These are phyloP conservation scores for Actinostola sp. DNA, from an alignment of 92 coral and sea anemone species.

Conservation along the genomic window DNA sequence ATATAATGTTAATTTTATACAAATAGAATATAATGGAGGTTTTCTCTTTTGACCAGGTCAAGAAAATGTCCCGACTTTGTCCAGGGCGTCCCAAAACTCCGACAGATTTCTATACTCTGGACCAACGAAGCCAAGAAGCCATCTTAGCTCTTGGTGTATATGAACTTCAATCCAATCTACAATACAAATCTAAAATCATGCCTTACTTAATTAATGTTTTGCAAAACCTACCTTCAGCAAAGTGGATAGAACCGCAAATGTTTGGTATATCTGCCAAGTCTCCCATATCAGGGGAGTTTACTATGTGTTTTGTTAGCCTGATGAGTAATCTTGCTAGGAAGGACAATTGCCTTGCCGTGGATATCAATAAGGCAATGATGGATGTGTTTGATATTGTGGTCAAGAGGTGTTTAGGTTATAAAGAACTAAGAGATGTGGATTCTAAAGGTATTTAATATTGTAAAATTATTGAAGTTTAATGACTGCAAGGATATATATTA, in stretches of 20 bases:
- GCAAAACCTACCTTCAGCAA: conserved; percentile 74
- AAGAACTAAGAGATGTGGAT: conserved; percentile 62
- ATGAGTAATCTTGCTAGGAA: conserved; percentile 79
- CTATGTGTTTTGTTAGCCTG: conserved; percentile 85
- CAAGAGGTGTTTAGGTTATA: conserved; percentile 68
- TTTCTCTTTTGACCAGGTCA: conserved; percentile 54
- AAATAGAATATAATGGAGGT: not conserved
- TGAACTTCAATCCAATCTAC: conserved; percentile 80
- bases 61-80: conserved; percentile 84
- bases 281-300: conserved; percentile 90
- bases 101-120: conserved; percentile 52
- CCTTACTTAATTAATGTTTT: conserved; percentile 89
- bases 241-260: conserved; percentile 81
- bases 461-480: not conserved
- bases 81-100: conserved; percentile 80
- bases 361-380: conserved; percentile 66
- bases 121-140: conserved; percentile 90
- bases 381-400: conserved; percentile 68
- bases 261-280: conserved; percentile 37
- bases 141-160: conserved; percentile 82
- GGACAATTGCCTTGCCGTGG: conserved; percentile 61
- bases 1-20: not conserved
- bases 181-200: conserved; percentile 82
- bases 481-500: too few relatives aligned
- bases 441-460: conserved; percentile 63